Evolutionary conservation across 2,797 vertebrate species (phyloP), one percentile per base, ranked within the genome.

Genomic region (Enteromius thamalakanensis): DNA sequence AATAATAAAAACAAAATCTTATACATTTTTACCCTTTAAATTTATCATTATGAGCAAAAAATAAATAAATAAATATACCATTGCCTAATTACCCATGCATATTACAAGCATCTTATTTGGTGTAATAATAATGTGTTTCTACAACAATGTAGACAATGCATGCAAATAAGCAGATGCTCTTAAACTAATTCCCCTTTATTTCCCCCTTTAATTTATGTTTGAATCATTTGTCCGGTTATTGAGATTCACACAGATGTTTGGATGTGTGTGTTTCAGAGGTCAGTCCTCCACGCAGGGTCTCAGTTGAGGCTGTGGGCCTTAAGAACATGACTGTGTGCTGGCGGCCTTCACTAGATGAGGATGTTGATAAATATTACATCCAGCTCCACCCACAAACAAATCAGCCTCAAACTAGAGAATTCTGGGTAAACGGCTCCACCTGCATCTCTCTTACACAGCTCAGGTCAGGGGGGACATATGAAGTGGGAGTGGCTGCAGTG

Each of bases 381-480:
- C 87, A 90, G 79, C 88, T 93, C 80, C 90, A 87, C 67, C 84
- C 93, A 23, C 45, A 85, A 34, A 81, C 80, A 79, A 17, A 81
- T 11, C 64, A 79, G 3, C 21, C 76, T 85, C 84, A 45, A 0
- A 87, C 74, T 0, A 88, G 67, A 37, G 90, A 86, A 47, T 86
- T 92, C 88, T 91, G 92, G 89, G 84, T 91, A 79, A 94, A 91
- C 40, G 76, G 90, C 81, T 92, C 90, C 65, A 87, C 93, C 75
- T 94, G 92, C 86, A 87, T 95, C 77, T 90, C 92, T 69, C 19
- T 96, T 89, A 92, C 90, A 82, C 51, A 85, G 62, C 92, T 96
- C 85, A 89, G 90, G 79, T 94, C 96, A 69, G 96, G 96, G 85
- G 94, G 95, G 90, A 90, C 92, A 12, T 97, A 97, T 87, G 90